Evolutionary conservation across 2,113 vertebrate species (phyloP).

Genomic region (Neodon shergylaensis): DNA sequence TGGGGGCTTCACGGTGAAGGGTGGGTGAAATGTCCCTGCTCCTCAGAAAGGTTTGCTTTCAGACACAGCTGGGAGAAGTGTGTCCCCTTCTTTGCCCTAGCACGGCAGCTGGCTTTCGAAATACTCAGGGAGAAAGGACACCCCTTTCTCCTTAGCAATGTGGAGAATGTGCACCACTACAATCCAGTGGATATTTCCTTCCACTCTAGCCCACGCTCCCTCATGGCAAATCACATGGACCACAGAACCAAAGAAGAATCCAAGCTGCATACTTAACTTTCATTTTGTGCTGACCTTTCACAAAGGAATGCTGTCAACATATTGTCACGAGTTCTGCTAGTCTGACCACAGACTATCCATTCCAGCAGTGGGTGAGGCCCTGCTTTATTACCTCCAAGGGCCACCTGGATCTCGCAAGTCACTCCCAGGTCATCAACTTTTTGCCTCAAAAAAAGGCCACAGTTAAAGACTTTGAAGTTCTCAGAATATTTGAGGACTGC

Average conservation of each 20-base stretch:
- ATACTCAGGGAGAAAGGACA: not conserved
- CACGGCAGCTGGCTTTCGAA: not conserved
- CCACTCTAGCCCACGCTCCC: accelerated
- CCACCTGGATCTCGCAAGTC: conserved; percentile 73
- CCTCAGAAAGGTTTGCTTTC: not conserved
- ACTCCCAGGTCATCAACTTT: conserved; percentile 73
- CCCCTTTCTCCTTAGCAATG: not conserved
- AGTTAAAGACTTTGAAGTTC: conserved; percentile 47
- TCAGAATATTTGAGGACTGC: not conserved
- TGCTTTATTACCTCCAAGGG: conserved; percentile 57
- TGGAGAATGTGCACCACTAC: not conserved
- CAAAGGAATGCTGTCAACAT: conserved; percentile 72
- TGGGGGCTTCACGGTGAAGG: no score
- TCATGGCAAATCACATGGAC: not conserved
- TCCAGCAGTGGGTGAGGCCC: conserved; percentile 66
- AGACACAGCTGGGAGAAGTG: not conserved
- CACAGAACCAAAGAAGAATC: not conserved
- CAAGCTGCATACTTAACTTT: not conserved
- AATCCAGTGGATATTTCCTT: not conserved
- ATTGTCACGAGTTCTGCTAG: conserved; percentile 36
- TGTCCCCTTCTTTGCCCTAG: not conserved
- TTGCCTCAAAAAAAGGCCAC: conserved; percentile 10
- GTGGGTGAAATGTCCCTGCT: not conserved
- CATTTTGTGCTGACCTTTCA: conserved; percentile 56
- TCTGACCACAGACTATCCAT: conserved; percentile 69